These are phyloP conservation scores for Chaenogobius annularis DNA, from an alignment of 2,113 vertebrate genomes.

Conservation along the genomic window DNA sequence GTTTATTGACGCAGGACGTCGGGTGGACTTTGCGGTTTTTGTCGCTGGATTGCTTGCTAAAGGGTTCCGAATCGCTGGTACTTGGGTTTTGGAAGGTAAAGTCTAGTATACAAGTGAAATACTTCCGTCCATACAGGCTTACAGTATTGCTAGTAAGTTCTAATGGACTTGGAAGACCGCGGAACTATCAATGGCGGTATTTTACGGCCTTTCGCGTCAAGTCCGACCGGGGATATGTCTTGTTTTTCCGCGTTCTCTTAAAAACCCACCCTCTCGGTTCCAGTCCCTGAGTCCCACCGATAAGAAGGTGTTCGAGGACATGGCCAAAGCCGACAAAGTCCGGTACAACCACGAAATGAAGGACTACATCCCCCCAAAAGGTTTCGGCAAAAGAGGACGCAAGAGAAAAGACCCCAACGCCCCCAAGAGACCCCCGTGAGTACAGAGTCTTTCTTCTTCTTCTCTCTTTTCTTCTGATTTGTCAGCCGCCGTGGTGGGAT, in stretches of 20 bases:
- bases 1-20: too few species aligned
- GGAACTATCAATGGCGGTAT: too few species aligned
- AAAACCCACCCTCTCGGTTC: neutral
- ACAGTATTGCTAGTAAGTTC: too few species aligned
- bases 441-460: too few species aligned
- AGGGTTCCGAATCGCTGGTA: neutral
- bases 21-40: neutral
- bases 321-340: conserved; percentile 91
- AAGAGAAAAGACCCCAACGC: conserved; percentile 96
- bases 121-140: neutral
- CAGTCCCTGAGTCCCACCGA: conserved; percentile 86
- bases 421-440: conserved; percentile 91
- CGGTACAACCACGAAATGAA: conserved; percentile 95
- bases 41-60: neutral
- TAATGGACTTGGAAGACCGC: too few species aligned
- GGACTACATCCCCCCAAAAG: conserved; percentile 89
- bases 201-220: too few species aligned
- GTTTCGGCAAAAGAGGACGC: conserved; percentile 84
- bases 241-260: too few species aligned
- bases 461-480: too few species aligned
- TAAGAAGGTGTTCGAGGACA: conserved; percentile 90
- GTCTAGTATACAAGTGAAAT: neutral
- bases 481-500: too few species aligned
- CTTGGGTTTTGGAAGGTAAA: neutral
- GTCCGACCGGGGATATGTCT: too few species aligned